These are phyloP conservation scores for Origma solitaria DNA, from an alignment of 2,113 vertebrate genomes.

Conservation along the genomic window DNA sequence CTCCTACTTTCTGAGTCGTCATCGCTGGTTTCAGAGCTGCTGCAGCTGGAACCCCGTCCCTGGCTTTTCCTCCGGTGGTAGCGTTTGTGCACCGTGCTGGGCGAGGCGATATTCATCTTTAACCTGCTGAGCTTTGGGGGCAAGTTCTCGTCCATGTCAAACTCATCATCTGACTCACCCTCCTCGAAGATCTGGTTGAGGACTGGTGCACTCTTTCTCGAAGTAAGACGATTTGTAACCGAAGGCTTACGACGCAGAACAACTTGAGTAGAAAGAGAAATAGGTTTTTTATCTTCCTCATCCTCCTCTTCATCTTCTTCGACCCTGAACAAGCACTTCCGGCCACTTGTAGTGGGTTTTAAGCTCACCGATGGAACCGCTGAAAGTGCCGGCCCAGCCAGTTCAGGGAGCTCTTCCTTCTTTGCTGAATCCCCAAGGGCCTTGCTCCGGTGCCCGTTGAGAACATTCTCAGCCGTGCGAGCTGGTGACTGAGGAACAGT, in stretches of 20 bases:
- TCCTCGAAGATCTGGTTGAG: slow-evolving; percentile 98
- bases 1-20: slow-evolving; percentile 93
- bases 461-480: slow-evolving; percentile 83
- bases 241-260: slow-evolving; percentile 91
- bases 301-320: slow-evolving; percentile 97
- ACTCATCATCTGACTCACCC: slow-evolving; percentile 93
- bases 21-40: slow-evolving; percentile 95
- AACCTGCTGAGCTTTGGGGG: slow-evolving; percentile 93
- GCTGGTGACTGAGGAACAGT: slow-evolving; percentile 87
- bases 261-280: slow-evolving; percentile 85
- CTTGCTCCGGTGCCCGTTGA: slow-evolving; percentile 91
- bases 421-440: slow-evolving; percentile 79
- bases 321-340: slow-evolving; percentile 90
- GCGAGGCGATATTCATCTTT: slow-evolving; percentile 94
- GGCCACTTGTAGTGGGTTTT: slow-evolving; percentile 77
- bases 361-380: slow-evolving; percentile 34
- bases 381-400: slow-evolving; percentile 63
- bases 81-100: slow-evolving; percentile 86
- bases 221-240: slow-evolving; percentile 92
- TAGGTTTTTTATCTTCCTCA: slow-evolving; percentile 85
- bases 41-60: slow-evolving; percentile 92
- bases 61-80: slow-evolving; percentile 93
- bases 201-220: slow-evolving; percentile 90
- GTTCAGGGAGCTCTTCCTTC: slow-evolving; percentile 81
- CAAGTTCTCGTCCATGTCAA: slow-evolving; percentile 91